Evolutionary conservation across 2,888 invertebrate genomes (phyloP).

Genomic region (Coronaproctus castanopsis): DNA sequence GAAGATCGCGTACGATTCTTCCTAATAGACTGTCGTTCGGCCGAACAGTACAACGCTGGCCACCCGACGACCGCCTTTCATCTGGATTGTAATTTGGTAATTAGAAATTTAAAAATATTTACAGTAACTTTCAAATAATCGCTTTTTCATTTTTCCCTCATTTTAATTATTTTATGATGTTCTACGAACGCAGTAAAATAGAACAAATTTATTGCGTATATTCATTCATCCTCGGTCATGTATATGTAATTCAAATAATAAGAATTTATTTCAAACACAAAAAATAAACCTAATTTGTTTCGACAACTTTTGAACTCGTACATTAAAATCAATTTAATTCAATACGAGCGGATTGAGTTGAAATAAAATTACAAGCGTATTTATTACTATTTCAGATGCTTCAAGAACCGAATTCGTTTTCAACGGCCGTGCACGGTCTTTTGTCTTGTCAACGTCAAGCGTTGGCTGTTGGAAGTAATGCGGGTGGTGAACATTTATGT

Average conservation of each 20-base stretch:
- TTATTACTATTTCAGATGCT: no score
- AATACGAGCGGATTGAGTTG: no score
- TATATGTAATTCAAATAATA: neutral
- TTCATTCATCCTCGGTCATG: neutral
- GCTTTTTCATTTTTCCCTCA: no score
- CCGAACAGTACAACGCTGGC: conserved; percentile 90
- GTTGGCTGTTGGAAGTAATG: conserved; percentile 63
- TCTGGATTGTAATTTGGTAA: conserved; percentile 76
- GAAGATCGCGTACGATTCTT: conserved; percentile 52
- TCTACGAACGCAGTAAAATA: neutral
- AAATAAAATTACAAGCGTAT: no score
- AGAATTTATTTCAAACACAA: neutral
- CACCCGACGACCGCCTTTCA: conserved; percentile 95
- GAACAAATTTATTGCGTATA: neutral
- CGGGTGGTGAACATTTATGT: conserved; percentile 72
- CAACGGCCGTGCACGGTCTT: conserved; percentile 80
- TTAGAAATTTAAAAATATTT: no score
- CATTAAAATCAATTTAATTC: no score
- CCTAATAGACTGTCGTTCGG: conserved; percentile 87
- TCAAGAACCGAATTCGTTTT: conserved; percentile 85
- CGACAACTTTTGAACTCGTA: no score
- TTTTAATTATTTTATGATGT: no score
- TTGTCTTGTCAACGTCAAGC: conserved; percentile 74
- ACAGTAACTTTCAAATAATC: no score
- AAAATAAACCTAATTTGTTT: no score